phyloP scores from a whole-genome alignment of 1,140 invertebrate genomes.

The Drosophila malerkotliana region DNA sequence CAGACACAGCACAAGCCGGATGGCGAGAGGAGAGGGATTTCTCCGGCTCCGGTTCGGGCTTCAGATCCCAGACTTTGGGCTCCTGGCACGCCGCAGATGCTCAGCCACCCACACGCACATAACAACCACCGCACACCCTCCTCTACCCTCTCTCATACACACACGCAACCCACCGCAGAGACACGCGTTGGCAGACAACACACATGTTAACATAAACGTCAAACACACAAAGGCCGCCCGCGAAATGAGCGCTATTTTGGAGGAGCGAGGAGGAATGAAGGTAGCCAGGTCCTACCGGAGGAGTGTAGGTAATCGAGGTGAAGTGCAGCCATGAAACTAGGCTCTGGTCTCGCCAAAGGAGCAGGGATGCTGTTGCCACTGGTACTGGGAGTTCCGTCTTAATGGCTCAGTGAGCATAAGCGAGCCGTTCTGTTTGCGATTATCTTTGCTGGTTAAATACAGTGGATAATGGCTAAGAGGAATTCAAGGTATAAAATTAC shows the following conservation, averaged over 20 bases:
- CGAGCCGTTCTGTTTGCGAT: conserved; percentile 73
- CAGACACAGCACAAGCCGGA: conserved; percentile 40
- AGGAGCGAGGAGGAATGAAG: neutral
- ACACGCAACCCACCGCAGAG: conserved; percentile 35
- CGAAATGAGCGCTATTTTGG: conserved; percentile 11
- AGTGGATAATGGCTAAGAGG: neutral
- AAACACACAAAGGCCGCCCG: conserved; percentile 70
- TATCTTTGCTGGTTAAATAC: conserved; percentile 47
- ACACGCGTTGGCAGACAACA: conserved; percentile 70
- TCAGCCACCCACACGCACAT: conserved; percentile 44
- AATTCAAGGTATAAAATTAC: neutral
- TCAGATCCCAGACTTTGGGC: conserved; percentile 45
- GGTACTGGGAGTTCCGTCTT: conserved; percentile 29
- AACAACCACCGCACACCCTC: conserved; percentile 7
- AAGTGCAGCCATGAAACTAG: conserved; percentile 39
- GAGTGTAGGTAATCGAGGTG: conserved; percentile 36
- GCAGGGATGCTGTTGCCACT: conserved; percentile 15
- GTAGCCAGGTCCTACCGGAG: neutral
- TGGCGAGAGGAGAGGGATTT: conserved; percentile 37
- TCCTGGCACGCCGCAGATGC: conserved; percentile 73
- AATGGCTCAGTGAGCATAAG: conserved; percentile 62
- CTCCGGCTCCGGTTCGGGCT: conserved; percentile 42
- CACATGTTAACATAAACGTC: conserved; percentile 82
- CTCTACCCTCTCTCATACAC: conserved; percentile 24
- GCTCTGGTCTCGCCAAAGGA: conserved; percentile 36